A percentile compares a stretch with the other conserved stretches of the same genome.
phyloP scores from a whole-genome alignment of 23 tunicate species.

The Ciona savignyi region DNA sequence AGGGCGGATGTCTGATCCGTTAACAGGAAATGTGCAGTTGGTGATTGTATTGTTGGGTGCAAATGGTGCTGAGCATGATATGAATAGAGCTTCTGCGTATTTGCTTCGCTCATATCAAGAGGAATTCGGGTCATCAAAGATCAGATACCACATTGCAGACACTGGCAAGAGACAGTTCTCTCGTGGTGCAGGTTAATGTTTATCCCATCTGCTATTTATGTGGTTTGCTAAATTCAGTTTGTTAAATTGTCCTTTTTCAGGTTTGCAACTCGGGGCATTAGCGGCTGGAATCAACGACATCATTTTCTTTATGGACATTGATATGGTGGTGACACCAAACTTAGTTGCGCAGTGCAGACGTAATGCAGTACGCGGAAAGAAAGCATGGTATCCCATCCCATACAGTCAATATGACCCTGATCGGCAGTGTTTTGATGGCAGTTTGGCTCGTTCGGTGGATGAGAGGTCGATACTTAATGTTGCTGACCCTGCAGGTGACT shows the following conservation, averaged over 20 bases:
- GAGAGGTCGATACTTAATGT: conserved; percentile 2
- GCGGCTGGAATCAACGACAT: conserved; percentile 55
- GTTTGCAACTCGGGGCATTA: conserved; percentile 78
- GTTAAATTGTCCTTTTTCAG: conserved; percentile 35
- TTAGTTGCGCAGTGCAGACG: conserved; percentile 64
- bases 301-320: conserved; percentile 89
- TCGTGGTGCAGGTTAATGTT: conserved; percentile 76
- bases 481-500: conserved; percentile 14
- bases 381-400: conserved; percentile 84
- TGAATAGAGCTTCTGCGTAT: conserved; percentile 48
- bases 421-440: conserved; percentile 47
- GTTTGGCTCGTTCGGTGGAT: conserved; percentile 21
- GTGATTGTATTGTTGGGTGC: conserved; percentile 61
- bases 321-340: conserved; percentile 82
- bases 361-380: conserved; percentile 15
- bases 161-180: conserved; percentile 51
- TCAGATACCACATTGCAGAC: conserved; percentile 52
- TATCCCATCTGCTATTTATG: no score
- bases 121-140: conserved; percentile 32
- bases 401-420: conserved; percentile 92
- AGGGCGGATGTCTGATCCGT: conserved; percentile 11
- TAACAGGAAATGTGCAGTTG: conserved; percentile 34
- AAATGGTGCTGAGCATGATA: conserved; percentile 36
- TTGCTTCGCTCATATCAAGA: conserved; percentile 47
- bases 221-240: background rate